Evolutionary conservation across 2,113 vertebrate species (phyloP).

Genomic region (Neofelis nebulosa): DNA sequence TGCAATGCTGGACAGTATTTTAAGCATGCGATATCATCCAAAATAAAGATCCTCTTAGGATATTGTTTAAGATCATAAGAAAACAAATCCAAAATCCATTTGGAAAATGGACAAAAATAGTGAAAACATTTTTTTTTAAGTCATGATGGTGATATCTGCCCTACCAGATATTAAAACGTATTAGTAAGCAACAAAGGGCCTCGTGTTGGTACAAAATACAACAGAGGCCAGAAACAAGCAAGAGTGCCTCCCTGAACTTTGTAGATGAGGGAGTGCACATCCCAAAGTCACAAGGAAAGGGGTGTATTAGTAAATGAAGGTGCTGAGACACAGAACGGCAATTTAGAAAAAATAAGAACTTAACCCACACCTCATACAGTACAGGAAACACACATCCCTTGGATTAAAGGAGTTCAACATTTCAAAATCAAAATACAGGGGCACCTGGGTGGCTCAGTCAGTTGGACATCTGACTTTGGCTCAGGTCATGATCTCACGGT

Average conservation of each 20-base stretch:
- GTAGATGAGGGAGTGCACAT: not conserved
- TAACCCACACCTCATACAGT: not conserved
- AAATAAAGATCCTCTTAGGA: not conserved
- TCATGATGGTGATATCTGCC: not conserved
- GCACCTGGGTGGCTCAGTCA: too few species aligned
- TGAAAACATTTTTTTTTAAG: not conserved
- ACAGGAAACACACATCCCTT: not conserved
- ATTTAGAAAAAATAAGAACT: not conserved
- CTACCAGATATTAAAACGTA: not conserved
- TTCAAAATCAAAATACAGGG: not conserved
- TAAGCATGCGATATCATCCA: not conserved
- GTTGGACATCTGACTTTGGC: too few species aligned
- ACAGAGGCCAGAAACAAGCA: not conserved
- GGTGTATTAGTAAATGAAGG: not conserved
- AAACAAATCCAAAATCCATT: conserved; percentile 31
- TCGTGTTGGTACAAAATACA: not conserved
- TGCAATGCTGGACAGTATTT: not conserved
- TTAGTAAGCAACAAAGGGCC: not conserved
- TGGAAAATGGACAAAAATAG: not conserved
- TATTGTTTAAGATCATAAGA: not conserved
- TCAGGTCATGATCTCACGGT: too few species aligned
- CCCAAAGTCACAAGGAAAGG: not conserved
- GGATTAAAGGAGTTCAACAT: conserved; percentile 19
- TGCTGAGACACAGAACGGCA: not conserved
- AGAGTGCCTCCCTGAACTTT: not conserved